Base-by-base conservation (phyloP, 2,113 vertebrate species). In the Barnardius zonarius region DNA sequence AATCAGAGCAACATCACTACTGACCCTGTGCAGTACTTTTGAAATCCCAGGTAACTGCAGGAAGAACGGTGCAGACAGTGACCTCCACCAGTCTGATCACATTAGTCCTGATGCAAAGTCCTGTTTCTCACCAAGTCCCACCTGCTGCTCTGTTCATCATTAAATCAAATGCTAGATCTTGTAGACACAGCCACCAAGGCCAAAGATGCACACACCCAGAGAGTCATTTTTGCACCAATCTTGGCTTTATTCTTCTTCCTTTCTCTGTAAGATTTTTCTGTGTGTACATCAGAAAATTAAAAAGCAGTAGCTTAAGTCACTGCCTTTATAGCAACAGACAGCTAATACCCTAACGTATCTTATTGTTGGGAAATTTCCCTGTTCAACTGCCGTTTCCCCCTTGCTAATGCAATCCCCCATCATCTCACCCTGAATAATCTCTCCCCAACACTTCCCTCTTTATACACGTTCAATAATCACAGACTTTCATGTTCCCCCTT, bases 351-450 rank as follows among this genome's bases (percentile, higher is more conserved):
- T 1, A 82, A 79, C 11, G 39, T 62, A n/a, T 7, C 63, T n/a
- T 28, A 69, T 6, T 79, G 78, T 33, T 76, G 75, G 66, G 69
- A 83, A 83, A 94, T 82, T 43, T 90, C 80, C 66, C 66, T 86
- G 23, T 59, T 84, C 75, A 88, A 83, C 4, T 69, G 83, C 77
- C 69, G 23, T 31, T 86, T 86, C 31, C 20, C 44, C 44, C 74
- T 79, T 68, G 49, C 67, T 79, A 84, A 74, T 37, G 22, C 62
- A 81, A 90, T 57, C 64, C n/a, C 51, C 22, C 62, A 82, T n/a
- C 86, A 90, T 54, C 91, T 54, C 74, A 92, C 48, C 66, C 28
- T 46, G 39, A 88, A 76, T 72, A 94, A 93, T 92, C 83, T 95
- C 83, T 62, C 61, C 79, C 35, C 9, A 1, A 79, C 64, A 57